Evolutionary conservation across 1,140 invertebrate species (phyloP), one percentile per base, ranked within the genome.

Genomic region (Hesperophylax magnus): DNA sequence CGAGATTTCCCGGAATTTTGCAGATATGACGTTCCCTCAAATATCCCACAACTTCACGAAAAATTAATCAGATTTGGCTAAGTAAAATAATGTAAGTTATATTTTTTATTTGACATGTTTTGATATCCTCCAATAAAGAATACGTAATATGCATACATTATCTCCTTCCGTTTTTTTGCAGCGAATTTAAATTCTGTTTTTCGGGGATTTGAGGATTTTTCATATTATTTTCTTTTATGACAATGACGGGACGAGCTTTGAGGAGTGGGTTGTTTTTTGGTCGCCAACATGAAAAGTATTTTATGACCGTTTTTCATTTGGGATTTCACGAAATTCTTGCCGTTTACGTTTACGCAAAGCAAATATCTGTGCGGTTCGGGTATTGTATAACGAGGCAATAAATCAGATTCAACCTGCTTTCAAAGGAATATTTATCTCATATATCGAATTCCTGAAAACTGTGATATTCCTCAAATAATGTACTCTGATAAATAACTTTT

Each of bases 91-190:
- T n/a, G n/a, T n/a, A n/a, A n/a, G n/a, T n/a, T n/a, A 76, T 61
- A 60, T 58, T 60, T 67, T 76, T 76, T 76, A 76, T 76, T 60
- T 76, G 72, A 58, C 72, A 76, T 60, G 56, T 76, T 76, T 76
- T 58, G 54, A 76, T 34, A 58, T 61, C 72, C 60, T 18, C 54
- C 61, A 76, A 76, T 76, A 76, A 76, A 60, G 27, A 34, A 31
- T 76, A n/a, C 72, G 39, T 76, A 76, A 60, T 76, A 22, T 60
- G 17, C 56, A 58, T 60, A 58, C 31, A 18, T 76, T 56, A 31
- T 76, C 27, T 60, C 17, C 54, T 31, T 18, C 20, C 53, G 24
- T 54, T 72, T 54, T 76, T 76, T 58, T 20, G 17, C 31, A 39
- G 27, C 20, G n/a, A 76, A 76, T 76, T 47, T 60, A 24, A 24